Conservation (phyloP, 2,888 invertebrate genomes). For the Perizoma flavofasciatum region DNA sequence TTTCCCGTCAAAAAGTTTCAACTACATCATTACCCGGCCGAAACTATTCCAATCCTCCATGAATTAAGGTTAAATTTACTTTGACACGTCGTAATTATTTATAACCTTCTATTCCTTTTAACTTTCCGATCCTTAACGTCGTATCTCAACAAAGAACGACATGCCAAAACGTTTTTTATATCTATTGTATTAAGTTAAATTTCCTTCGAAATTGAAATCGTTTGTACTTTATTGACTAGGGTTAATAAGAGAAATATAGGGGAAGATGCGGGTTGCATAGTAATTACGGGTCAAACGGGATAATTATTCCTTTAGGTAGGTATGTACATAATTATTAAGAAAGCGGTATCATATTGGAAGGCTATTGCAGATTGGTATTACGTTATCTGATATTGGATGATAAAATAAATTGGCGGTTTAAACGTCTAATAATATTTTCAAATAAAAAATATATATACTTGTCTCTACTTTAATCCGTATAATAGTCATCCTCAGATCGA, state of each 20-base stretch:
- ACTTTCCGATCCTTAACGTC: neutral
- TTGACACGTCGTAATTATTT: slow-evolving; percentile 38
- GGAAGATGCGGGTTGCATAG: slow-evolving; percentile 42
- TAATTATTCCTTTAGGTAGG: slow-evolving; percentile 39
- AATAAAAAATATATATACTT: no score
- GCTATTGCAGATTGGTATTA: slow-evolving; percentile 15
- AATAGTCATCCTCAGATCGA: no score
- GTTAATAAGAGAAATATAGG: slow-evolving; percentile 27
- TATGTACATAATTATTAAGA: slow-evolving; percentile 31
- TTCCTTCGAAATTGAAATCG: slow-evolving; percentile 5
- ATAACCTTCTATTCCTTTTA: slow-evolving; percentile 28
- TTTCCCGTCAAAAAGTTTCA: slow-evolving; percentile 21
- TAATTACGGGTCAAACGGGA: slow-evolving; percentile 39
- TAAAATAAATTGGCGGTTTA: neutral
- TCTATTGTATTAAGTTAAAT: slow-evolving; percentile 7
- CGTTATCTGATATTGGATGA: slow-evolving; percentile 12
- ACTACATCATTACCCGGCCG: slow-evolving; percentile 13
- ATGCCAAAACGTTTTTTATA: slow-evolving; percentile 2
- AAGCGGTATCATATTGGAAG: slow-evolving; percentile 31
- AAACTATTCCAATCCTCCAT: slow-evolving; percentile 23
- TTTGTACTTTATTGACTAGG: slow-evolving; percentile 25
- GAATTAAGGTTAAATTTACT: slow-evolving; percentile 35
- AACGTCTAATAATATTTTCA: no score
- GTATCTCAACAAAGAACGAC: slow-evolving; percentile 1
- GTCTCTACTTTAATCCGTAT: no score